phyloP scores from a whole-genome alignment of 2,888 invertebrate genomes.

The Sinodicranocentrus sp. region DNA sequence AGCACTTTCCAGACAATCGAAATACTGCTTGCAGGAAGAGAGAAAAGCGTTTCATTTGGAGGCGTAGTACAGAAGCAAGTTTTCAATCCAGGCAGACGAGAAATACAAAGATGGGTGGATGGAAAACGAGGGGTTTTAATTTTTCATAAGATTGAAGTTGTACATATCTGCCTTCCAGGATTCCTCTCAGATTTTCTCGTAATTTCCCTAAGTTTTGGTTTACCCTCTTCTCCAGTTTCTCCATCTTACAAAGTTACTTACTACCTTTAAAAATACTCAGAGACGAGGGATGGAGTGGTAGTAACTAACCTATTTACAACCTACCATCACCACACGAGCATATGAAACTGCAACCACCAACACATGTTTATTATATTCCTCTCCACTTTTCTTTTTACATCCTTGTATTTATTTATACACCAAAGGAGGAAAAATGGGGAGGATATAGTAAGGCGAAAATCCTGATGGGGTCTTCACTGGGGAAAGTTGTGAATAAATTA shows the following conservation, averaged over 20 bases:
- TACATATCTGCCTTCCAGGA: slow-evolving; percentile 20
- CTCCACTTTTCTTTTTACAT: background rate
- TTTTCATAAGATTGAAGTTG: slow-evolving; percentile 63
- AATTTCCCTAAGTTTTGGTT: slow-evolving; percentile 59
- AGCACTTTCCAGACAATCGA: background rate
- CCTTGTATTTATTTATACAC: slow-evolving; percentile 10
- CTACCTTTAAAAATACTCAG: background rate
- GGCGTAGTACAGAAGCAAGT: background rate
- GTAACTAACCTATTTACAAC: slow-evolving; percentile 51
- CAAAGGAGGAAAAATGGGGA: background rate
- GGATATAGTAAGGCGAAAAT: background rate
- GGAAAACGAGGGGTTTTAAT: slow-evolving; percentile 55
- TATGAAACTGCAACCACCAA: slow-evolving; percentile 29
- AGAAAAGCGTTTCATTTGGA: background rate
- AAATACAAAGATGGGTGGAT: slow-evolving; percentile 16
- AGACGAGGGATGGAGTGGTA: background rate
- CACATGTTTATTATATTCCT: slow-evolving; percentile 30
- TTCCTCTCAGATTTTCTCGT: slow-evolving; percentile 53
- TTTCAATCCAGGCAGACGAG: background rate
- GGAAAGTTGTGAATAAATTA: slow-evolving; percentile 62
- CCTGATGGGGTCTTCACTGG: slow-evolving; percentile 19
- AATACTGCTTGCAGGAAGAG: background rate
- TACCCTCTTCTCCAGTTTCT: slow-evolving; percentile 35
- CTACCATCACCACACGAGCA: slow-evolving; percentile 23
- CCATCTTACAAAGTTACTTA: background rate